These are phyloP conservation scores for Paelopatides confundens DNA, from an alignment of 53 echinoderm and acorn worm genomes.

Conservation along the genomic window DNA sequence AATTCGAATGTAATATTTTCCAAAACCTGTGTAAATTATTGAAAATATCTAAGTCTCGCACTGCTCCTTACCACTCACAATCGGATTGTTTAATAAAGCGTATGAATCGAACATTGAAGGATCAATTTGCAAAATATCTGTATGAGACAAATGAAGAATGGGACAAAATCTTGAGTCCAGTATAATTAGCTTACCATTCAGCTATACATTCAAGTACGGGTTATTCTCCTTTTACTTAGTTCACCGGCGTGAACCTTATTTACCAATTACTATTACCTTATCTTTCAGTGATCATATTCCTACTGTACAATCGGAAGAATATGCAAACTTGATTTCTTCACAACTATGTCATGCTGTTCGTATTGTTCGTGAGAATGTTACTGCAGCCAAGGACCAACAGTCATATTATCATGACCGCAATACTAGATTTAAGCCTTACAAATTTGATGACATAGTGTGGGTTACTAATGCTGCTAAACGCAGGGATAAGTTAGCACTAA, in stretches of 20 bases:
- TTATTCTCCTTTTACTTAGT: conserved; percentile 63
- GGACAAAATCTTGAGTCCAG: conserved; percentile 55
- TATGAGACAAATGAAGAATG: conserved; percentile 41
- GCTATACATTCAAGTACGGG: conserved; percentile 66
- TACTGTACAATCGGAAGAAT: not conserved
- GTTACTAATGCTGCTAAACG: conserved; percentile 9
- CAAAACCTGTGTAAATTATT: conserved; percentile 37
- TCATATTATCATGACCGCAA: conserved; percentile 18
- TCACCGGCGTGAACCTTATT: conserved; percentile 57
- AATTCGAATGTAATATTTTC: conserved; percentile 55
- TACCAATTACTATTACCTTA: conserved; percentile 33
- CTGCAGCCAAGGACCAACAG: not conserved
- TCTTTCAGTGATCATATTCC: not conserved
- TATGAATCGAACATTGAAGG: conserved; percentile 54
- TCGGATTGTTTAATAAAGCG: conserved; percentile 65
- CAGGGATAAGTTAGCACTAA: conserved; percentile 35
- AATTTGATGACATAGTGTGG: conserved; percentile 37
- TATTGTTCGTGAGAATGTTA: not conserved
- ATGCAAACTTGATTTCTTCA: not conserved
- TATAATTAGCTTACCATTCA: conserved; percentile 64
- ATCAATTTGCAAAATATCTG: conserved; percentile 59
- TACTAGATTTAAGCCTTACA: conserved; percentile 50
- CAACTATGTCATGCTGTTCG: conserved; percentile 17
- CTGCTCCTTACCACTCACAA: conserved; percentile 68
- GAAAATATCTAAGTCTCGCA: conserved; percentile 58